These are phyloP conservation scores for Cheilosia vulpina DNA, from an alignment of 2,888 invertebrate species.

Conservation along the genomic window DNA sequence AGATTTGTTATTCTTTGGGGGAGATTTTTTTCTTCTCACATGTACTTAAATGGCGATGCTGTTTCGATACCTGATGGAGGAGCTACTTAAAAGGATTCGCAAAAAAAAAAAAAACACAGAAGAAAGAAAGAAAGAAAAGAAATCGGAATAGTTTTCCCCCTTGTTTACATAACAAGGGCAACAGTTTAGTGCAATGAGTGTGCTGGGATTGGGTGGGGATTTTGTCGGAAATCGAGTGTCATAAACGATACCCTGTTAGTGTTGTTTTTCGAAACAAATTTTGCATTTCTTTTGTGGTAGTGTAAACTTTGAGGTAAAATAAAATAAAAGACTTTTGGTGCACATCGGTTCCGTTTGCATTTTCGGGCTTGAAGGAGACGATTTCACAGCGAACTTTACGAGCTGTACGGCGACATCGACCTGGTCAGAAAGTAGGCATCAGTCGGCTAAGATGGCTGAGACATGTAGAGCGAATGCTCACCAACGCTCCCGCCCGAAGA, in stretches of 20 bases:
- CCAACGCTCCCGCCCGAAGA: no score
- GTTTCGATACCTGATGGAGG: slow-evolving; percentile 29
- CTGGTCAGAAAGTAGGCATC: no score
- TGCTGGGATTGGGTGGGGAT: slow-evolving; percentile 22
- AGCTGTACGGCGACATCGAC: no score
- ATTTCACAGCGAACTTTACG: no score
- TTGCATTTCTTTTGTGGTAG: no score
- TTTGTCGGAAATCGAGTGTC: slow-evolving; percentile 5
- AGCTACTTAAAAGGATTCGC: slow-evolving; percentile 7
- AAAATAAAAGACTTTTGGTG: no score
- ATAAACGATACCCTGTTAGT: neutral
- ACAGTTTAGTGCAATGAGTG: slow-evolving; percentile 24
- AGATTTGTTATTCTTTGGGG: slow-evolving; percentile 7
- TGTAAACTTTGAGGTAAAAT: neutral
- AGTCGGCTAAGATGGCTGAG: no score
- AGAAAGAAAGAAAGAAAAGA: neutral
- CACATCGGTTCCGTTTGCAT: no score
- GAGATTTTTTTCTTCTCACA: neutral
- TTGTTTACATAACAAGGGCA: slow-evolving; percentile 15
- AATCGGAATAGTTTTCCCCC: slow-evolving; percentile 18
- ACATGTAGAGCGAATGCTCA: neutral
- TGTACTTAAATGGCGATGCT: slow-evolving; percentile 17
- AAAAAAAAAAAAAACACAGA: no score
- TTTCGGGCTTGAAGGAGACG: no score
- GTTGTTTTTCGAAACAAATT: neutral